Conservation (phyloP, 2,888 invertebrate genomes). For the Poecilobothrus nobilitatus region DNA sequence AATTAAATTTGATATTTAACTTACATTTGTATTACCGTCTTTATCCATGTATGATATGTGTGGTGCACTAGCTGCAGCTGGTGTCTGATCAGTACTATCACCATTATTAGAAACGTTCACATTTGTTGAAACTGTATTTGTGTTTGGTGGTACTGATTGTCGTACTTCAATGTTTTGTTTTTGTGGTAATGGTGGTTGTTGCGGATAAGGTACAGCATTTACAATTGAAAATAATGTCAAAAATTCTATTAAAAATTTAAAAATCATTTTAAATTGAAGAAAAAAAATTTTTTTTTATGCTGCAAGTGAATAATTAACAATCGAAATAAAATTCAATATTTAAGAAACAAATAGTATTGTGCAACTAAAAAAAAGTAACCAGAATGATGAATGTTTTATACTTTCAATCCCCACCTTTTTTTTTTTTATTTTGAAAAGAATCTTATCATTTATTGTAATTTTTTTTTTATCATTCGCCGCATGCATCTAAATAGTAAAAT, state of each 20-base stretch:
- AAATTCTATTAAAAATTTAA: not conserved
- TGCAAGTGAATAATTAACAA: too few relatives aligned
- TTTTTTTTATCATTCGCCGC: too few relatives aligned
- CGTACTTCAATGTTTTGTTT: not conserved
- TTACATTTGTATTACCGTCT: not conserved
- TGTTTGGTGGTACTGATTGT: not conserved
- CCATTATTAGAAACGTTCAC: not conserved
- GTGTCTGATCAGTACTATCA: not conserved
- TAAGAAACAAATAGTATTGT: too few relatives aligned
- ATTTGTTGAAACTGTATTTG: not conserved
- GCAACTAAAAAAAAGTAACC: too few relatives aligned
- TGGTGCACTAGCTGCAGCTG: not conserved
- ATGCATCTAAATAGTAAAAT: too few relatives aligned
- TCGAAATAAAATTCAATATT: too few relatives aligned
- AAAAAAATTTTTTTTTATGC: too few relatives aligned
- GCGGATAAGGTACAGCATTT: slow-evolving; percentile 9
- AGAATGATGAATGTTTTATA: too few relatives aligned
- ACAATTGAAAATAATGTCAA: not conserved
- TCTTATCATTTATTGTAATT: too few relatives aligned
- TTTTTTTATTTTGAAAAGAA: too few relatives aligned
- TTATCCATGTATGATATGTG: not conserved
- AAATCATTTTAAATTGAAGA: too few relatives aligned
- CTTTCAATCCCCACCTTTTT: too few relatives aligned
- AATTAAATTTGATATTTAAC: not conserved
- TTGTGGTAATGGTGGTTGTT: not conserved